Evolutionary conservation across 2,888 invertebrate species (phyloP), one percentile per base, ranked within the genome.

Genomic region (Lasioglossum calceatum): DNA sequence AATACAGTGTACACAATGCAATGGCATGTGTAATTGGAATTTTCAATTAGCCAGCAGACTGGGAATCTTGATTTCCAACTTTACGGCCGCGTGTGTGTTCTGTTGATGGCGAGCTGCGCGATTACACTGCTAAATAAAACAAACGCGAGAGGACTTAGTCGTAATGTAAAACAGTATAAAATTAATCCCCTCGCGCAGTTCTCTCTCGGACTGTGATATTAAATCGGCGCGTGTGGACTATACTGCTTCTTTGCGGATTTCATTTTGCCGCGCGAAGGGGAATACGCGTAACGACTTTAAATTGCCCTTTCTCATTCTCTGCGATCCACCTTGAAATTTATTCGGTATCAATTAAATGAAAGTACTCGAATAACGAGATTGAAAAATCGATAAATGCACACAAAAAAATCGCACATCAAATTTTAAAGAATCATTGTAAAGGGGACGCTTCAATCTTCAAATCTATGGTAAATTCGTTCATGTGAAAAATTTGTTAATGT

Each of bases 41-140:
- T 67, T 67, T 67, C 67, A 67, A 67, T 67, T 67, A 32, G 67
- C 67, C 67, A 36, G 19, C 19, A n/a, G 67, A 67, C 32, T 19
- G 67, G 19, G 70, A 70, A 70, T 36, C 39, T 36, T 70, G 32
- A 67, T 67, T 70, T 70, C 4, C 39, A 70, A 70, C 39, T 70
- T 67, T 67, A 32, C 67, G 10, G 36, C 27, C 27, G 27, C 7
- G 27, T 32, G 61, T 32, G 61, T 14, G 61, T 27, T 14, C 27
- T 14, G 61, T 61, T 5, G 27, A 27, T 16, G 14, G 39, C 39
- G 70, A 39, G 39, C 39, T 12, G 70, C 39, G 39, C 39, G 70
- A 70, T 70, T 70, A 39, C 23, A 23, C 39, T 70, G 36, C 19
- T 42, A 39, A 70, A 23, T 36, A 39, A 70, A 39, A 70, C 70